Base-by-base conservation (phyloP, 2,797 vertebrate genomes). In the Astyanax mexicanus region DNA sequence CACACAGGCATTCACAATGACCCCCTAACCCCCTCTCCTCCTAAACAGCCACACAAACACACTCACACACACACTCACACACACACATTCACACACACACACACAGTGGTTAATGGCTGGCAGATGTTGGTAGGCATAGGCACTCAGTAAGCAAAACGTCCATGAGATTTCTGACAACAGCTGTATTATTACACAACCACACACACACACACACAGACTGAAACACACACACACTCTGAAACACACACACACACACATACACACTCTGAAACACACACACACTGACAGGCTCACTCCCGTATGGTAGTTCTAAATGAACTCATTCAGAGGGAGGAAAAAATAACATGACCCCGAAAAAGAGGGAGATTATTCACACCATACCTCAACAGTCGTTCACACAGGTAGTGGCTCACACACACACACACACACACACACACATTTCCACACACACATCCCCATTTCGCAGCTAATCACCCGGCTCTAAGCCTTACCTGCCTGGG, bases 81-180 rank as follows among this genome's bases (percentile, higher is more conserved):
- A 55, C 67, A 67, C 54, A 73, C 64, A 54, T 52, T 61, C 25
- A 61, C 13, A 65, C 32, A 65, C 42, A 77, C 57, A 79, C 23
- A 68, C 62, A 71, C 23, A 71, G 66, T 4, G 0, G 47, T 85
- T 85, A 92, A 93, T 91, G 88, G 85, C 88, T 90, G 91, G 85
- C 92, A 93, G 91, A 93, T 93, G 91, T 89, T 85, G 75, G 78
- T 78, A 84, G 71, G 85, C 80, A 79, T 78, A 84, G 71, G 85
- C 80, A 79, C 74, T 74, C 78, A 25, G 62, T 66, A 69, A 69
- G 58, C 52, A 67, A 68, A 78, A 78, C 27, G 55, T 83, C 74
- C 72, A 70, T 72, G 82, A 90, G 88, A 87, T 88, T 86, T 86
- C 65, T 82, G 73, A 77, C 81, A 82, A 84, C 80, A 84, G 79